phyloP scores from a whole-genome alignment of 2,113 vertebrate genomes.

The Barnardius zonarius region DNA sequence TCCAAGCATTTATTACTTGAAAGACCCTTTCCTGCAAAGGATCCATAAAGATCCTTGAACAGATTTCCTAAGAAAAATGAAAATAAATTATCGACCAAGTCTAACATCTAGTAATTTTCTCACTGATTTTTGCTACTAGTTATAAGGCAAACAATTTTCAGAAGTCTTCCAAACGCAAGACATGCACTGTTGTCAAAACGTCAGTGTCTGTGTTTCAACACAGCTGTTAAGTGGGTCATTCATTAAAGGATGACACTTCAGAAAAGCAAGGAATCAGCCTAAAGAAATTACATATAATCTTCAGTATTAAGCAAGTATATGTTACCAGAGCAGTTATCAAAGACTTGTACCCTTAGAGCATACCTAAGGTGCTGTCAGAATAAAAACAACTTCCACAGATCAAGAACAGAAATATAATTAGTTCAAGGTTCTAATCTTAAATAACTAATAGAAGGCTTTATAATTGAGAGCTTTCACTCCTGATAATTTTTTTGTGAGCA shows the following conservation, averaged over 20 bases:
- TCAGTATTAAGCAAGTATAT: background rate
- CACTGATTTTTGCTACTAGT: background rate
- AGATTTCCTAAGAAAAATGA: background rate
- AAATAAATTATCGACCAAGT: background rate
- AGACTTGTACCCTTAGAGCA: background rate
- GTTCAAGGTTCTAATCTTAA: background rate
- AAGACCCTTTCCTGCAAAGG: background rate
- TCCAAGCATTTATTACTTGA: background rate
- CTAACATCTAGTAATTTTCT: background rate
- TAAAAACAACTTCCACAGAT: background rate
- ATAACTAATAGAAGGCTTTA: slow-evolving; percentile 20
- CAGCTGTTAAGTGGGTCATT: background rate
- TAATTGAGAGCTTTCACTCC: slow-evolving; percentile 24
- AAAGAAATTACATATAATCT: background rate
- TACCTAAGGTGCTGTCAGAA: background rate
- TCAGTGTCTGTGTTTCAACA: background rate
- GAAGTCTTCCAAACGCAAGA: background rate
- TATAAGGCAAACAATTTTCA: background rate
- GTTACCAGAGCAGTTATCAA: background rate
- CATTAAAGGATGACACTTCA: background rate
- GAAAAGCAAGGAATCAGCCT: background rate
- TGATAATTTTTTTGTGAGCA: background rate
- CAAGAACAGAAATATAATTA: slow-evolving; percentile 2
- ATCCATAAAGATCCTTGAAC: background rate
- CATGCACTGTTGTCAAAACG: background rate